Evolutionary conservation across 2,888 invertebrate genomes (phyloP).

Genomic region (Julus scanicus): DNA sequence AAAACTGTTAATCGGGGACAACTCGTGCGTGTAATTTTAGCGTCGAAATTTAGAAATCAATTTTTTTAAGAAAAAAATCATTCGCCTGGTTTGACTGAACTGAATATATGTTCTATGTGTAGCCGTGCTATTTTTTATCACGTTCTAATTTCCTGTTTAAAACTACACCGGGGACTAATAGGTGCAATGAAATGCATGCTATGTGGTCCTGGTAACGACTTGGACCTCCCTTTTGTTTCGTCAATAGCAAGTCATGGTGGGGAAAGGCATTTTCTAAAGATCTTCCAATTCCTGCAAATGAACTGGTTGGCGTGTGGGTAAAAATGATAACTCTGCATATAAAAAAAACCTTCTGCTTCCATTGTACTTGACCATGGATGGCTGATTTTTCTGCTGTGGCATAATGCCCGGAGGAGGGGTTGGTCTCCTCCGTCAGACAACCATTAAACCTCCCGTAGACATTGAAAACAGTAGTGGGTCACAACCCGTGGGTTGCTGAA

Average conservation of each 20-base stretch:
- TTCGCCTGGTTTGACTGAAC: too few species aligned
- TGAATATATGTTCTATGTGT: background rate
- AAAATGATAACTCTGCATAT: slow-evolving; percentile 2
- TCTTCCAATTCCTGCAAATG: slow-evolving; percentile 1
- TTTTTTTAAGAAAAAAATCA: too few species aligned
- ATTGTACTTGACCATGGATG: slow-evolving; percentile 33
- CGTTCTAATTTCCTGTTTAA: slow-evolving; percentile 1
- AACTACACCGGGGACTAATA: background rate
- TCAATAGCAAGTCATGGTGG: slow-evolving; percentile 21
- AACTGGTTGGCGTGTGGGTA: slow-evolving; percentile 22
- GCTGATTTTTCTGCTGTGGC: background rate
- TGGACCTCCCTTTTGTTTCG: slow-evolving; percentile 24
- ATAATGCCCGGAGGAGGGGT: slow-evolving; percentile 33
- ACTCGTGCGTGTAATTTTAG: too few species aligned
- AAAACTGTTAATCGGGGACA: too few species aligned
- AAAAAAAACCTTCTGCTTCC: background rate
- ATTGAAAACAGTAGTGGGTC: slow-evolving; percentile 33
- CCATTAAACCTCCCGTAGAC: slow-evolving; percentile 26
- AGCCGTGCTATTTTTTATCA: background rate
- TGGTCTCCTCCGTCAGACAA: slow-evolving; percentile 2
- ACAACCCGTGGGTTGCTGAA: background rate
- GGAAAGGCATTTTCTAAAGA: slow-evolving; percentile 29
- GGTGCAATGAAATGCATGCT: slow-evolving; percentile 18
- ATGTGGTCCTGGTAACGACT: slow-evolving; percentile 25
- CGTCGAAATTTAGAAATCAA: too few species aligned